Evolutionary conservation across 2,113 vertebrate species (phyloP), one percentile per base, ranked within the genome.

Genomic region (Apteryx owenii): DNA sequence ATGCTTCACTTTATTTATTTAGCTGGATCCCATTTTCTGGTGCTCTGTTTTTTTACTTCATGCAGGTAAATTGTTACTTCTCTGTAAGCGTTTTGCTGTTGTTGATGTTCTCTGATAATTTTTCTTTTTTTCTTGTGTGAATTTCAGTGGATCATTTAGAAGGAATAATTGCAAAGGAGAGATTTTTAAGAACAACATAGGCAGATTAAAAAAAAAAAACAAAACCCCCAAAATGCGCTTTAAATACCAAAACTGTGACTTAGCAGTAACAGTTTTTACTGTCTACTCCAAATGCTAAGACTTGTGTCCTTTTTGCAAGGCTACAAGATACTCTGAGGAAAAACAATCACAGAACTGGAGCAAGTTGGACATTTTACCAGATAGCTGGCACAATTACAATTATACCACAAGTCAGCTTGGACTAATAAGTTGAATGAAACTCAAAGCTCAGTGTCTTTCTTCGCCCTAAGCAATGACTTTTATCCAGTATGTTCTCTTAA

Each of bases 371-470:
- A 50, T 87, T 80, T 93, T 92, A 85, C 53, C 51, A 90, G 89
- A 93, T 72, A 89, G 53, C 81, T 97, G 94, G 93, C 89, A 95
- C 79, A 64, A 85, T 75, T 88, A 91, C 89, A 95, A 1, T 68
- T 81, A 64, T 38, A 88, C 95, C 95, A 88, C 91, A 89, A 95
- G 89, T 56, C 95, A 97, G 75, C 93, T 95, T 97, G 93, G 96
- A 94, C 87, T 95, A 96, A 97, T 96, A 97, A 95, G 18, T 64
- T 89, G 87, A 91, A 82, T 60, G 89, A 95, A 95, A 96, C 85
- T 95, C 84, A 89, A 96, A 93, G 89, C 75, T 81, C 81, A 91
- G 68, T 88, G 92, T 90, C 90, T 93, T 89, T 94, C 58, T 93
- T 84, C 1, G 75, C 96, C 89, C n/a, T 51, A 70, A 80, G 96